These are phyloP conservation scores for Chrosomus eos DNA, from an alignment of 2,797 vertebrate species.

Conservation along the genomic window DNA sequence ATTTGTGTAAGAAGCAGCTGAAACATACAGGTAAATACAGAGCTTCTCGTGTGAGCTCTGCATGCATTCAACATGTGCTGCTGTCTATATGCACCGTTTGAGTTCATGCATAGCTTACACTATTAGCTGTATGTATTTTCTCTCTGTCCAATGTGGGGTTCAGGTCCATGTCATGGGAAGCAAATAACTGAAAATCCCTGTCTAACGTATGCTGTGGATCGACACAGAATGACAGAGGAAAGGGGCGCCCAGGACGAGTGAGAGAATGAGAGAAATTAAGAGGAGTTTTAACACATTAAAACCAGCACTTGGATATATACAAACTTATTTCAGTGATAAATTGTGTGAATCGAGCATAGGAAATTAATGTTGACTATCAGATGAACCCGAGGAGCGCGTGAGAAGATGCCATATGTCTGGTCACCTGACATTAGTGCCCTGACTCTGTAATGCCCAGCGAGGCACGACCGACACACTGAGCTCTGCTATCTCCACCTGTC, in stretches of 20 bases:
- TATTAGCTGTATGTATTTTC: not conserved
- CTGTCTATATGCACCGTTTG: not conserved
- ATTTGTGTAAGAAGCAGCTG: not conserved
- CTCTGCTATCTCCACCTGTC: slow-evolving; percentile 54
- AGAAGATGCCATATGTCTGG: slow-evolving; percentile 58
- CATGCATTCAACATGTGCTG: not conserved
- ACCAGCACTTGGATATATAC: not conserved
- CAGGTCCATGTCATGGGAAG: slow-evolving; percentile 26
- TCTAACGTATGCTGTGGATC: slow-evolving; percentile 27
- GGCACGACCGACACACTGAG: slow-evolving; percentile 28
- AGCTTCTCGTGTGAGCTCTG: not conserved
- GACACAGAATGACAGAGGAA: not conserved
- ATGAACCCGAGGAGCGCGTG: not conserved
- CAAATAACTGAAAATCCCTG: slow-evolving; percentile 34
- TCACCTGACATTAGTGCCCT: slow-evolving; percentile 35
- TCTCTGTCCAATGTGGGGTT: slow-evolving; percentile 25
- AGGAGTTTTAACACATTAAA: not conserved
- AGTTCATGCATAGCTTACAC: not conserved
- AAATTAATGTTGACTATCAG: not conserved
- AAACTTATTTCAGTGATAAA: not conserved
- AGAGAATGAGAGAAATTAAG: not conserved
- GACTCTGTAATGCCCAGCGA: slow-evolving; percentile 48
- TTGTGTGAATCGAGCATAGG: not conserved
- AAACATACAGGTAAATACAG: not conserved
- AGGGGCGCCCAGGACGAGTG: not conserved